Evolutionary conservation across 2,113 vertebrate genomes (phyloP).

Genomic region (Barbus barbus): DNA sequence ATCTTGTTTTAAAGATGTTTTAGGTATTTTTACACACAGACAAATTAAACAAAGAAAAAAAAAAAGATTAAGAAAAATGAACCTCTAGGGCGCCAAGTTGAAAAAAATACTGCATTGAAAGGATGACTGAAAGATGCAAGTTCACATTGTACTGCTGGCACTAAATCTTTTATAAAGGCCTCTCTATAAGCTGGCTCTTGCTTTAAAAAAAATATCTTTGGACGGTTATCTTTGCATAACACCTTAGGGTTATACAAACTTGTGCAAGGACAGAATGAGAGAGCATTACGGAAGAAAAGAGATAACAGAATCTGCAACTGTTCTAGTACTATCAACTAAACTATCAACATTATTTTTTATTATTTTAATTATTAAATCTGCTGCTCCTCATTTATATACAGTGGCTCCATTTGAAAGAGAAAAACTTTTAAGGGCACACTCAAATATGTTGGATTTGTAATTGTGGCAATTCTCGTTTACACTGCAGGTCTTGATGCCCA

Average conservation of each 20-base stretch:
- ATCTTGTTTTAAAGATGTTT: no score
- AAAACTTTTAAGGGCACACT: no score
- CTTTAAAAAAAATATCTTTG: background rate
- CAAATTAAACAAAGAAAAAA: no score
- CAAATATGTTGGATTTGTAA: no score
- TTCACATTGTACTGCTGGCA: background rate
- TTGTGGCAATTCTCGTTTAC: no score
- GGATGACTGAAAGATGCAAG: no score
- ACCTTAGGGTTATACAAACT: background rate
- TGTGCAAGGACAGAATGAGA: background rate
- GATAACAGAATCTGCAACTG: background rate
- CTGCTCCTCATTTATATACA: background rate
- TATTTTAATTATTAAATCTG: background rate
- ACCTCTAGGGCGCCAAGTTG: no score
- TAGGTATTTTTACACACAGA: no score
- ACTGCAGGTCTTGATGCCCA: no score
- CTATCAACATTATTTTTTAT: background rate
- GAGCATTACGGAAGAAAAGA: background rate
- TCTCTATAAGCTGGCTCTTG: background rate
- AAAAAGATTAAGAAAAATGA: no score
- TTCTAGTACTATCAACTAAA: background rate
- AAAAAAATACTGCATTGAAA: no score
- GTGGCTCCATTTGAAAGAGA: conserved; percentile 3
- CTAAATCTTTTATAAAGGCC: background rate
- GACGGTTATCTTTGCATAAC: background rate